phyloP scores from a whole-genome alignment of 2,888 invertebrate genomes.

The Drosophila tanythrix region DNA sequence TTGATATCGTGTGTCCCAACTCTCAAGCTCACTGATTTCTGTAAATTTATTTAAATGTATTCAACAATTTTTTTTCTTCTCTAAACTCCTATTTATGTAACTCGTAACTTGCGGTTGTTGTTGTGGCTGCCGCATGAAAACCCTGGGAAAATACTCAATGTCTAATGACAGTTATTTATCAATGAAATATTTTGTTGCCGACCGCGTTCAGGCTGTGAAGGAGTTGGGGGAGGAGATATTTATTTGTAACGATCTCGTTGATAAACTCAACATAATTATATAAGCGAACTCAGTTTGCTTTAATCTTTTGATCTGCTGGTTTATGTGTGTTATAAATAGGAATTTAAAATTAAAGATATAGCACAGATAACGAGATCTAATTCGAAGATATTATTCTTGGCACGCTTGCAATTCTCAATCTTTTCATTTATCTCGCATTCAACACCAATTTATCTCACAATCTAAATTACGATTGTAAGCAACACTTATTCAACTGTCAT shows the following conservation, averaged over 20 bases:
- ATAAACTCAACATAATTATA: constrained; percentile 25
- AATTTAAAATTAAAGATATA: constrained; percentile 17
- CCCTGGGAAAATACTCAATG: constrained; percentile 56
- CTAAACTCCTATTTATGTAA: constrained; percentile 33
- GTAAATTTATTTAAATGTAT: constrained; percentile 62
- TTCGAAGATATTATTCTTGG: constrained; percentile 9
- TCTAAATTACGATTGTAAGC: constrained; percentile 18
- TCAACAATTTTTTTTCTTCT: not conserved
- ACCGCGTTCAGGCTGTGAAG: constrained; percentile 7
- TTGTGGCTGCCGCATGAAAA: constrained; percentile 15
- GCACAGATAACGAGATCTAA: constrained; percentile 1
- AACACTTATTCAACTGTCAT: constrained; percentile 9
- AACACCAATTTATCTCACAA: constrained; percentile 4
- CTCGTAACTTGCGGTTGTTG: constrained; percentile 27
- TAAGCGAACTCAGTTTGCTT: constrained; percentile 1
- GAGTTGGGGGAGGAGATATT: constrained; percentile 4
- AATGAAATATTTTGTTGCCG: constrained; percentile 49
- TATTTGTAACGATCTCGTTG: constrained; percentile 25
- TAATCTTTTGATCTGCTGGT: constrained; percentile 10
- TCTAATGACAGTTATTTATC: constrained; percentile 75
- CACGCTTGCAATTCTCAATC: constrained; percentile 5
- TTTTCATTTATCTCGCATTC: not conserved
- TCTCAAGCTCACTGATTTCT: constrained; percentile 34
- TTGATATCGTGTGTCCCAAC: constrained; percentile 37
- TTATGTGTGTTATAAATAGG: constrained; percentile 22